phyloP scores from a whole-genome alignment of 2,113 vertebrate genomes.

The Haliaeetus leucogaster region DNA sequence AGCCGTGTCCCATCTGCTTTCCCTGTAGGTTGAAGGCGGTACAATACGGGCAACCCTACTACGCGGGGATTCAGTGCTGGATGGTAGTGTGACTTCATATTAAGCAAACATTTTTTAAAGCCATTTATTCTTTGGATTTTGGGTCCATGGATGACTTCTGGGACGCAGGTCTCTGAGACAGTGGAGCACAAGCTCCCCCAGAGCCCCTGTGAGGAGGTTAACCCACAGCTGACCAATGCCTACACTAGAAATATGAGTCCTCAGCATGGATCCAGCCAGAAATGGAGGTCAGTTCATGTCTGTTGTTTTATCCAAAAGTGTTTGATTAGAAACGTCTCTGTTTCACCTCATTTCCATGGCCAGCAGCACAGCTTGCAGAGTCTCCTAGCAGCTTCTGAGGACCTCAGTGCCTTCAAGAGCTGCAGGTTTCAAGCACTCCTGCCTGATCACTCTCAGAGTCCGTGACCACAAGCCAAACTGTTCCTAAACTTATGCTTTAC shows the following conservation, averaged over 20 bases:
- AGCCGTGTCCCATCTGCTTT: not conserved
- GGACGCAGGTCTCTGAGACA: not conserved
- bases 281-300: not conserved
- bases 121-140: not conserved
- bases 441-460: not conserved
- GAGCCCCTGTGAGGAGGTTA: not conserved
- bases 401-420: not conserved
- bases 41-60: not conserved
- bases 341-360: not conserved
- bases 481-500: not conserved
- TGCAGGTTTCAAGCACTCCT: not conserved
- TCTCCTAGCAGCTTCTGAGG: not conserved
- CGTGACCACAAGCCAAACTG: not conserved
- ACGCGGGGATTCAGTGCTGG: not conserved
- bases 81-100: not conserved
- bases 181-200: not conserved
- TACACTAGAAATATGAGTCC: not conserved
- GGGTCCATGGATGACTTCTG: not conserved
- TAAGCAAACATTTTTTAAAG: not conserved
- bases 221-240: not conserved
- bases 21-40: not conserved
- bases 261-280: not conserved
- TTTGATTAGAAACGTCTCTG: not conserved
- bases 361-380: not conserved
- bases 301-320: not conserved